Percentiles rank a stretch among this genome's conserved stretches.
These are phyloP conservation scores for Masticophis lateralis DNA, from an alignment of 2,797 vertebrate genomes.

Conservation along the genomic window DNA sequence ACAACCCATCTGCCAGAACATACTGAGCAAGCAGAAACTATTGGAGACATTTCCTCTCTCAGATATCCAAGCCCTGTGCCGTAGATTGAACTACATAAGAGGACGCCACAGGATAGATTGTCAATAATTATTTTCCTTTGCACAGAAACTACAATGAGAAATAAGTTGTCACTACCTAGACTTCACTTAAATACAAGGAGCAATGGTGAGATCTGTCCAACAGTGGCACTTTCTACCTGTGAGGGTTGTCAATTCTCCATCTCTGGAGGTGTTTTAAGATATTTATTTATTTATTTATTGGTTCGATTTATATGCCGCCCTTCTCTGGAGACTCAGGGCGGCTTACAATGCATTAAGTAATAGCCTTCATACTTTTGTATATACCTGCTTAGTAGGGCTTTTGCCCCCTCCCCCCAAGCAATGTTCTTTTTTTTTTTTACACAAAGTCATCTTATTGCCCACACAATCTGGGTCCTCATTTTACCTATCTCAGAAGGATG, in stretches of 20 bases:
- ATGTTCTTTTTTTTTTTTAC: no score
- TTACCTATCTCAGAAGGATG: no score
- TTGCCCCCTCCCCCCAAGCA: no score
- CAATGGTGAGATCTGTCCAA: background rate
- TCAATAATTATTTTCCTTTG: background rate
- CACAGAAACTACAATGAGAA: background rate
- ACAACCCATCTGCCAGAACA: background rate
- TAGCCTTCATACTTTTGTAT: no score
- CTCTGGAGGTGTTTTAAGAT: background rate
- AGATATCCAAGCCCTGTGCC: background rate
- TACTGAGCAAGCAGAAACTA: background rate
- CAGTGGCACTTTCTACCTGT: background rate
- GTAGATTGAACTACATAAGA: background rate
- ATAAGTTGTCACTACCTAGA: background rate
- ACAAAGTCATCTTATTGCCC: no score
- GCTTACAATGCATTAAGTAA: no score
- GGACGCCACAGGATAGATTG: background rate
- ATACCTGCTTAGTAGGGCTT: no score
- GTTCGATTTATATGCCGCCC: no score
- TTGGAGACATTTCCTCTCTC: background rate
- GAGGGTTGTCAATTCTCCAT: background rate
- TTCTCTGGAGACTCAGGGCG: no score
- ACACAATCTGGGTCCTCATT: no score
- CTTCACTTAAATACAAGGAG: background rate
- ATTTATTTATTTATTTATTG: no score